Evolutionary conservation across 2,888 invertebrate genomes (phyloP).

Genomic region (Achlya flavicornis): DNA sequence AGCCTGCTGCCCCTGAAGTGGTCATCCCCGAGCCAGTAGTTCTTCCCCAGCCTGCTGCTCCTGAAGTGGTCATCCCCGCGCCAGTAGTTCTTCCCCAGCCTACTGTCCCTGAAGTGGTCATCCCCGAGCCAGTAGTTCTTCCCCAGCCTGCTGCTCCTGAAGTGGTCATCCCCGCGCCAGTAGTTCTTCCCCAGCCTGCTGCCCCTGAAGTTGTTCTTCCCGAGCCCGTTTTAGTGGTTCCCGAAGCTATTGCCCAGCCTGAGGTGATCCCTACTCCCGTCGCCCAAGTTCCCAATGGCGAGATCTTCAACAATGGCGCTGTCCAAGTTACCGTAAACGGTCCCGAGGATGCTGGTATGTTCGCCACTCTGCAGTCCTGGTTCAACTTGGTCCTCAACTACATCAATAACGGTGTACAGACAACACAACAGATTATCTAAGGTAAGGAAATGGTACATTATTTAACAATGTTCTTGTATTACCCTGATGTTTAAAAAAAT

Average conservation of each 20-base stretch:
- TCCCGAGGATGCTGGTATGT: constrained; percentile 50
- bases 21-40: constrained; percentile 24
- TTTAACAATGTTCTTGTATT: too few relatives aligned
- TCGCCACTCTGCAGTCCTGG: constrained; percentile 63
- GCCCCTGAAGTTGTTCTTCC: constrained; percentile 27
- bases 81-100: constrained; percentile 31
- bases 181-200: constrained; percentile 24
- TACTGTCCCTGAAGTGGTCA: constrained; percentile 24
- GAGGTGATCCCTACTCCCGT: constrained; percentile 20
- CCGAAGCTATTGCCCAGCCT: constrained; percentile 27
- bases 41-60: constrained; percentile 22
- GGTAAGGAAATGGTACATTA: constrained; percentile 10
- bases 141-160: constrained; percentile 16
- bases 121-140: constrained; percentile 25
- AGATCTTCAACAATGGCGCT: constrained; percentile 62
- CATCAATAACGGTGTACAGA: constrained; percentile 54
- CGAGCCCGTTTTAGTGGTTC: constrained; percentile 19
- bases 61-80: constrained; percentile 25
- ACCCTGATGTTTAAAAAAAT: neutral
- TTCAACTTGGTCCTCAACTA: constrained; percentile 65
- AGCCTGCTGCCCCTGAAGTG: neutral
- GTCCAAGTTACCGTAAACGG: constrained; percentile 60
- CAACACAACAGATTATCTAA: constrained; percentile 61
- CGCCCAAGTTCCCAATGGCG: constrained; percentile 40
- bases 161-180: constrained; percentile 20